These are phyloP conservation scores for Bombus confusus DNA, from an alignment of 1,140 invertebrate species.

Conservation along the genomic window DNA sequence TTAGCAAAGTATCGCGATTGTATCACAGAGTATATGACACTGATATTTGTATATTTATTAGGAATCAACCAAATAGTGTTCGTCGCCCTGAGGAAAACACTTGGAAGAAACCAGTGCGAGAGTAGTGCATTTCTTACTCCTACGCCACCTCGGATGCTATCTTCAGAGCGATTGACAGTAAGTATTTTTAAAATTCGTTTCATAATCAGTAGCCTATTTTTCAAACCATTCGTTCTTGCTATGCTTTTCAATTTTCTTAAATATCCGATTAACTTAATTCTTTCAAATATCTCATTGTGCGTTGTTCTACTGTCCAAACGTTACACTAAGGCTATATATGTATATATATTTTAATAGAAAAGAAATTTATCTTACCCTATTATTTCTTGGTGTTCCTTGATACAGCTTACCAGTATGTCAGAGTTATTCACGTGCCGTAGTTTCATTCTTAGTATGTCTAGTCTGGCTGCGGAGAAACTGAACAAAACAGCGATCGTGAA, in stretches of 20 bases:
- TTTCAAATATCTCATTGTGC: neutral
- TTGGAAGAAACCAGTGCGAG: neutral
- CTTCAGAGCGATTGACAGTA: neutral
- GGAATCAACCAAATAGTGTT: neutral
- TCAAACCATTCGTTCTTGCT: neutral
- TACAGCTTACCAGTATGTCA: conserved; percentile 33
- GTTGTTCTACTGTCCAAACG: neutral
- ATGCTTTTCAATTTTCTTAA: neutral
- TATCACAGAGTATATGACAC: neutral
- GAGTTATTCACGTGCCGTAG: conserved; percentile 14
- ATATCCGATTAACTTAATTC: neutral
- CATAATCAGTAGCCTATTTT: neutral
- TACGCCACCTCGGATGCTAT: neutral
- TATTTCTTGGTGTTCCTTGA: conserved; percentile 61
- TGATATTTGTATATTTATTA: neutral
- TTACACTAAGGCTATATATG: neutral
- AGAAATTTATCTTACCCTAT: conserved; percentile 35
- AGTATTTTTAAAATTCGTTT: neutral
- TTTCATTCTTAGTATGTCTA: conserved; percentile 68
- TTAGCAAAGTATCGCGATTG: neutral
- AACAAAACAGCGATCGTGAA: conserved; percentile 67
- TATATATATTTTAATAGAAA: neutral
- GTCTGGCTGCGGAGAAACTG: conserved; percentile 61
- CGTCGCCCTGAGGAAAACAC: neutral
- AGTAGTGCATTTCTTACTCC: neutral